Percentiles rank a stretch among this genome's conserved stretches.
phyloP scores from a whole-genome alignment of 2,888 invertebrate genomes.

The Priocnemis perturbator region DNA sequence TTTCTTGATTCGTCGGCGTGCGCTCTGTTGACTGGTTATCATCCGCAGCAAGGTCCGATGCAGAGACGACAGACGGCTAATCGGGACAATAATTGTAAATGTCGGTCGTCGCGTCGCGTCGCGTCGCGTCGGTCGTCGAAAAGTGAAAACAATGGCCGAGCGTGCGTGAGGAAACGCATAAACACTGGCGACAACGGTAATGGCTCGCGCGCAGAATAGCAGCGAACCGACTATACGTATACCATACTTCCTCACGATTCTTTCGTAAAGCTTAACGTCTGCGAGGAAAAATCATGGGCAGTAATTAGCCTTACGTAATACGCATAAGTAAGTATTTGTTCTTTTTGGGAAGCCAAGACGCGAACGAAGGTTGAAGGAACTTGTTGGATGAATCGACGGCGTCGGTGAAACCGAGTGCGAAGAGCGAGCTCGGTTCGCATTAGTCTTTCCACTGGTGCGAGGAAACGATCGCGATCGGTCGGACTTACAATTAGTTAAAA shows the following conservation, averaged over 20 bases:
- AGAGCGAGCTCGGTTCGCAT: slow-evolving; percentile 22
- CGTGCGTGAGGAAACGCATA: slow-evolving; percentile 38
- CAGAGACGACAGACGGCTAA: not conserved
- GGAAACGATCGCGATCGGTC: slow-evolving; percentile 22
- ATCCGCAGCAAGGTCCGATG: not conserved
- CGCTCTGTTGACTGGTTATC: not conserved
- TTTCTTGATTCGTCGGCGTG: no score
- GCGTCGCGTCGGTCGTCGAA: not conserved
- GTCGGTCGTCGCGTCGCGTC: not conserved
- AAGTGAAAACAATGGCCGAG: slow-evolving; percentile 46
- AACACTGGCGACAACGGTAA: slow-evolving; percentile 24
- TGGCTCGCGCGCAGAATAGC: slow-evolving; percentile 15
- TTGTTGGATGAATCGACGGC: no score
- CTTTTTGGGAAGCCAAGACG: slow-evolving; percentile 8
- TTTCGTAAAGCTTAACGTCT: no score
- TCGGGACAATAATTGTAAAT: slow-evolving; percentile 2
- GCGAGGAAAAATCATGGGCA: no score
- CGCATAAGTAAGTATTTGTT: no score
- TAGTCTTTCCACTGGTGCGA: slow-evolving; percentile 32
- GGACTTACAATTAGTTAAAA: slow-evolving; percentile 19
- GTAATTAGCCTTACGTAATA: no score
- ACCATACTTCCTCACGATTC: no score
- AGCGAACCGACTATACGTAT: not conserved
- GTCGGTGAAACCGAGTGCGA: slow-evolving; percentile 29
- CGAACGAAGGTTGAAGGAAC: slow-evolving; percentile 19